Evolutionary conservation across 2,113 vertebrate species (phyloP), one percentile per base, ranked within the genome.

Genomic region (Rynchops niger): DNA sequence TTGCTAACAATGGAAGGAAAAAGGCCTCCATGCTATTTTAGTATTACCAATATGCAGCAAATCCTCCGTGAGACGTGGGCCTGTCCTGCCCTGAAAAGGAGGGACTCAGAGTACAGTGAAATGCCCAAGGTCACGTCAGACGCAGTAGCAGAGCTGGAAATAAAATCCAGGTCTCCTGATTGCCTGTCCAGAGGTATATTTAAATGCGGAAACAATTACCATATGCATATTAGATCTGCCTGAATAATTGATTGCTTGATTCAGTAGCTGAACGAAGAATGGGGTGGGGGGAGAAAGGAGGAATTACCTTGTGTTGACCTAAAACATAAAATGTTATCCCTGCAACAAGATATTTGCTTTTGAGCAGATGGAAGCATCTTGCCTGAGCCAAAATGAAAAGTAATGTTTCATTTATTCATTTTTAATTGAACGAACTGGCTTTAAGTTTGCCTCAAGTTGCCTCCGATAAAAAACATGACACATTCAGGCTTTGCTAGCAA

Each of bases 201-300:
- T 93, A 96, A 93, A 88, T 83, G 63, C 73, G 87, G 84, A 93
- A 96, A 90, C 86, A 96, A 97, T 95, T 96, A 94, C n/a, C 86
- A 92, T 92, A 91, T 96, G 85, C 63, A 80, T 83, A 90, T 82
- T 73, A 93, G 74, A 40, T 40, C 82, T 86, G 72, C 59, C 85
- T 93, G 79, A 95, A 94, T 93, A 97, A 97, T 30, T 96, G 90
- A 88, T 90, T 94, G 82, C 85, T 92, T 73, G 72, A 93, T 95
- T 95, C 85, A 85, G 79, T 47, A 74, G 74, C 67, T 82, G 63
- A 95, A 86, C 29, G 40, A 55, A 94, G 74, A 93, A 83, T 0
- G 1, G 20, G 9, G 30, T 15, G 25, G 45, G 25, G 32, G 27
- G n/a, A 81, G 58, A 88, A 65, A 78, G 86, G 17, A 73, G 13